phyloP scores from a whole-genome alignment of 1,140 invertebrate genomes.

The Cydia strobilella region DNA sequence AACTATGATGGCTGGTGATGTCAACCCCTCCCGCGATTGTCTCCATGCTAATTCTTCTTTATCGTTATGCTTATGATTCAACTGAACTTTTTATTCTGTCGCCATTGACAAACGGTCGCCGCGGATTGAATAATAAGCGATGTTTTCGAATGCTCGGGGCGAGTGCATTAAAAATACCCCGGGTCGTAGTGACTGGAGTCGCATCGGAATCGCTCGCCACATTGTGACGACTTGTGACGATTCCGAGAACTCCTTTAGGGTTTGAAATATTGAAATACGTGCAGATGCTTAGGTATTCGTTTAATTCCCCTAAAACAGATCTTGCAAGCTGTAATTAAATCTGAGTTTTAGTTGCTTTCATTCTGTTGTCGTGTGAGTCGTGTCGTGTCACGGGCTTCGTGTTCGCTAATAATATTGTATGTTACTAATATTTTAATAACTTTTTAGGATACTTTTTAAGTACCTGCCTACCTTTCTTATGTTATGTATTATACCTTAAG shows the following conservation, averaged over 20 bases:
- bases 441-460: conserved; percentile 29
- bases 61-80: conserved; percentile 46
- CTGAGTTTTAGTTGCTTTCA: not conserved
- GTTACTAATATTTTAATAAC: not conserved
- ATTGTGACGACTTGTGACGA: conserved; percentile 9
- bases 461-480: not conserved
- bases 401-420: not conserved
- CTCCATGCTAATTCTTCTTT: conserved; percentile 62
- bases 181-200: conserved; percentile 9
- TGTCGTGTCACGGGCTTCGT: not conserved
- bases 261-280: conserved; percentile 31
- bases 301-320: not conserved
- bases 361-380: no score
- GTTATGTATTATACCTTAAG: no score
- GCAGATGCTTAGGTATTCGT: conserved; percentile 9
- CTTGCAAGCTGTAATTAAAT: not conserved
- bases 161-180: conserved; percentile 51
- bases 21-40: conserved; percentile 62
- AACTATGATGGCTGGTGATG: conserved; percentile 52
- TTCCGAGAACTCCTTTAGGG: conserved; percentile 17
- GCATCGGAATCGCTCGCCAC: conserved; percentile 23
- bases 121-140: conserved; percentile 64
- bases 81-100: conserved; percentile 56
- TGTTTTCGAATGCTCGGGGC: conserved; percentile 48
- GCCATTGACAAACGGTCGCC: conserved; percentile 57